phyloP scores from a whole-genome alignment of 2,797 vertebrate species.

The Taenioides sp. region DNA sequence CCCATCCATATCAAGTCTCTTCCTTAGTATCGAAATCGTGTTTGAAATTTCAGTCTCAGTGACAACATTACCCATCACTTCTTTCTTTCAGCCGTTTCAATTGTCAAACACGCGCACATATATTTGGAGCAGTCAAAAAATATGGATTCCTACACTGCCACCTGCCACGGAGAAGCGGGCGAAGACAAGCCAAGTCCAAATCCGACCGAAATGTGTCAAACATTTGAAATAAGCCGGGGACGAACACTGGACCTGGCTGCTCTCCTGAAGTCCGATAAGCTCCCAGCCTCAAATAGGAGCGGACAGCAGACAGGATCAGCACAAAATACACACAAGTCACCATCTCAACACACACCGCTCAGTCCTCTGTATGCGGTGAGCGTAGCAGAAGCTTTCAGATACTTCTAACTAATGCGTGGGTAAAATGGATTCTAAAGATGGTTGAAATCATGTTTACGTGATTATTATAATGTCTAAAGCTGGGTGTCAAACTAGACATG shows the following conservation, averaged over 20 bases:
- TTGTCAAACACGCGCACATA: background rate
- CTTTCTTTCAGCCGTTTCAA: background rate
- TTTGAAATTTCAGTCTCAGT: no score
- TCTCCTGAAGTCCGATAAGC: conserved; percentile 18
- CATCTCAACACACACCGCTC: background rate
- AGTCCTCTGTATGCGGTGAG: background rate
- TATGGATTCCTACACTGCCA: conserved; percentile 14
- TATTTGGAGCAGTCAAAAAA: conserved; percentile 3
- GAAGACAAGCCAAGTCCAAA: conserved; percentile 26
- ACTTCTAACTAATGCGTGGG: background rate
- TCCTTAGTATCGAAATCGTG: no score
- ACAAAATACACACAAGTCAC: background rate
- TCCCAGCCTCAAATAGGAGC: conserved; percentile 8
- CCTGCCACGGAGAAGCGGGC: conserved; percentile 21
- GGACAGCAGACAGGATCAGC: conserved; percentile 16
- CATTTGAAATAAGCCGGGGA: conserved; percentile 20
- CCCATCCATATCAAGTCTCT: no score
- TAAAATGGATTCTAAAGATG: background rate
- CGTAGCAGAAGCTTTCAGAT: background rate
- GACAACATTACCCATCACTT: no score
- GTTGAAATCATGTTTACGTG: background rate
- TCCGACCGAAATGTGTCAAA: conserved; percentile 31
- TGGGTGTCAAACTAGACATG: background rate
- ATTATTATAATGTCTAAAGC: background rate
- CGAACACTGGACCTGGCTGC: conserved; percentile 13